Conservation (phyloP, 2,113 vertebrate species). For the Channa maculata region DNA sequence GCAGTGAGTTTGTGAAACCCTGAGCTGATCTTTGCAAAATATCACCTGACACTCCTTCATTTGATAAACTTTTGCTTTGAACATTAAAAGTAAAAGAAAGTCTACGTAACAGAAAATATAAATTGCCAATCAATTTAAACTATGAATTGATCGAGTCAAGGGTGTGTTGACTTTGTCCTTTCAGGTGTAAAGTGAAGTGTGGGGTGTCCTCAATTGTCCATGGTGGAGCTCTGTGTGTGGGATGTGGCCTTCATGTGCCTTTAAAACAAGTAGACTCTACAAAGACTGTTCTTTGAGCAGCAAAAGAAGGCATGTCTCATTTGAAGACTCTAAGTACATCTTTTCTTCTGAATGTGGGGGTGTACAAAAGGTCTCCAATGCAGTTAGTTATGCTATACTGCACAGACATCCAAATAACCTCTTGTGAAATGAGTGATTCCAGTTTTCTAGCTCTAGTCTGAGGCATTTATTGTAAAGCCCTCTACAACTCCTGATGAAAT, state of each 20-base stretch:
- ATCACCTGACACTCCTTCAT: too few relatives aligned
- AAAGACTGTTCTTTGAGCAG: conserved; percentile 54
- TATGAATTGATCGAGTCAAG: not conserved
- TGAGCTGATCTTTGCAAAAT: too few relatives aligned
- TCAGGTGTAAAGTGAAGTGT: conserved; percentile 25
- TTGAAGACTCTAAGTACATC: conserved; percentile 57
- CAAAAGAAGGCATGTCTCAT: conserved; percentile 31
- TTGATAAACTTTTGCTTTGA: too few relatives aligned
- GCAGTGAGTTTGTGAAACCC: too few relatives aligned
- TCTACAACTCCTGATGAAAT: not conserved
- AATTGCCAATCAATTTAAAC: too few relatives aligned
- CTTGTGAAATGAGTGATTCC: conserved; percentile 2
- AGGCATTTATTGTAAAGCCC: too few relatives aligned
- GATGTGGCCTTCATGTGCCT: conserved; percentile 56
- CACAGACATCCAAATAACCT: conserved; percentile 32
- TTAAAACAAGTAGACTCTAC: conserved; percentile 52
- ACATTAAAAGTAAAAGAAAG: too few relatives aligned
- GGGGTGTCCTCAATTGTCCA: conserved; percentile 33
- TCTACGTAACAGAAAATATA: too few relatives aligned
- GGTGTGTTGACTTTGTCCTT: conserved; percentile 8
- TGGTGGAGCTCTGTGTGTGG: conserved; percentile 41
- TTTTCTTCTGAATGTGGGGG: conserved; percentile 56
- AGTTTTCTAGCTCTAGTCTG: not conserved
- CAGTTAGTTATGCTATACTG: conserved; percentile 20
- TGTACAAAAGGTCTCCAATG: conserved; percentile 31